Conservation (phyloP, 2,888 invertebrate genomes). For the Plebejus melissa region DNA sequence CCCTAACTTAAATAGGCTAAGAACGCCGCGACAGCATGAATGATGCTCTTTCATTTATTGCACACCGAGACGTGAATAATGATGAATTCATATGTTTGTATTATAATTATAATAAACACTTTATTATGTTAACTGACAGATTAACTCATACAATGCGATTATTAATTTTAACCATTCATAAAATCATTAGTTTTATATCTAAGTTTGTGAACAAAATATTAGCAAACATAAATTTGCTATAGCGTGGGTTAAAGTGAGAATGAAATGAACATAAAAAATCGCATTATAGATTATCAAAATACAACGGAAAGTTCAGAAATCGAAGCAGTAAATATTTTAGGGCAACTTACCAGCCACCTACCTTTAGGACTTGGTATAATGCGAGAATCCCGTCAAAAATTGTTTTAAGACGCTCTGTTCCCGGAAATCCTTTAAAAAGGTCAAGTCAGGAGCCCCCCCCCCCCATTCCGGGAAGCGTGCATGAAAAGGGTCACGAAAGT, state of each 20-base stretch:
- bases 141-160: not conserved
- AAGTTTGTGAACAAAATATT: no score
- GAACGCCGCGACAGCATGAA: conserved; percentile 38
- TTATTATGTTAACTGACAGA: not conserved
- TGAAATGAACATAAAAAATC: no score
- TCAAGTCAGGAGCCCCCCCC: not conserved
- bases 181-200: not conserved
- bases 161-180: not conserved
- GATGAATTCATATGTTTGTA: conserved; percentile 35
- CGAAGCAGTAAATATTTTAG: no score
- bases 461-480: not conserved
- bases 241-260: no score
- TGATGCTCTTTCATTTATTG: conserved; percentile 41
- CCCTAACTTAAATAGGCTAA: conserved; percentile 36
- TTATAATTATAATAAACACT: conserved; percentile 19
- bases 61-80: conserved; percentile 41
- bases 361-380: no score
- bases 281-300: no score
- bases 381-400: no score
- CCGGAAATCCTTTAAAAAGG: not conserved
- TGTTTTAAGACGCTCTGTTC: no score
- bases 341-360: no score
- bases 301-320: no score
- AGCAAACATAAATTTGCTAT: no score
- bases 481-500: not conserved